Percentiles rank a stretch among this genome's conserved stretches.
Evolutionary conservation across 2,888 invertebrate genomes (phyloP).

Genomic region (Stenchaetothrips biformis): DNA sequence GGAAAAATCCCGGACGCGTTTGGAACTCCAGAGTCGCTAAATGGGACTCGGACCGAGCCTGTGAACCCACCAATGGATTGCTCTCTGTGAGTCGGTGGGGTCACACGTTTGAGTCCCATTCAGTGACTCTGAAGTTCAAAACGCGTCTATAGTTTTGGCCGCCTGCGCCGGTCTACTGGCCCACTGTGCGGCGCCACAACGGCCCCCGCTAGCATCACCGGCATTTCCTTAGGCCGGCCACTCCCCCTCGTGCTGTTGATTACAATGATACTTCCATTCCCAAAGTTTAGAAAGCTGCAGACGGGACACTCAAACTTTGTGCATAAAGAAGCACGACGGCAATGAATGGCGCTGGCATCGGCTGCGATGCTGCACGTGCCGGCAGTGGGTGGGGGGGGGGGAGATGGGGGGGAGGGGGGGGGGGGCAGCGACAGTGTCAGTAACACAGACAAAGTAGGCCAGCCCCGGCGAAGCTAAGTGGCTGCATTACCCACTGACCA

Average conservation of each 20-base stretch:
- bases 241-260: background rate
- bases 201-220: too few species aligned
- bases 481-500: background rate
- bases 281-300: slow-evolving; percentile 19
- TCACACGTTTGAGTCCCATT: too few species aligned
- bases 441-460: background rate
- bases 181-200: too few species aligned
- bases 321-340: slow-evolving; percentile 7
- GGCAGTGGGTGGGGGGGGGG: background rate
- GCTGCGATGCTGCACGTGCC: background rate
- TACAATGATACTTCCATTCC: slow-evolving; percentile 23
- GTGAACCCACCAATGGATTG: too few species aligned
- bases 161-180: too few species aligned
- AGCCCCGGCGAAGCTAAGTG: background rate
- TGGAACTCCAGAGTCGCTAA: too few species aligned
- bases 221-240: background rate
- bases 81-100: too few species aligned
- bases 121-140: too few species aligned
- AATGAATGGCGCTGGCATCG: slow-evolving; percentile 13
- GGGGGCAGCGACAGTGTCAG: background rate
- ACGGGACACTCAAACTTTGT: slow-evolving; percentile 19
- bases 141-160: too few species aligned
- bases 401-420: background rate
- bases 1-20: too few species aligned
- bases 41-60: too few species aligned